phyloP scores from a whole-genome alignment of 2,888 invertebrate genomes.

The Acronicta alni region DNA sequence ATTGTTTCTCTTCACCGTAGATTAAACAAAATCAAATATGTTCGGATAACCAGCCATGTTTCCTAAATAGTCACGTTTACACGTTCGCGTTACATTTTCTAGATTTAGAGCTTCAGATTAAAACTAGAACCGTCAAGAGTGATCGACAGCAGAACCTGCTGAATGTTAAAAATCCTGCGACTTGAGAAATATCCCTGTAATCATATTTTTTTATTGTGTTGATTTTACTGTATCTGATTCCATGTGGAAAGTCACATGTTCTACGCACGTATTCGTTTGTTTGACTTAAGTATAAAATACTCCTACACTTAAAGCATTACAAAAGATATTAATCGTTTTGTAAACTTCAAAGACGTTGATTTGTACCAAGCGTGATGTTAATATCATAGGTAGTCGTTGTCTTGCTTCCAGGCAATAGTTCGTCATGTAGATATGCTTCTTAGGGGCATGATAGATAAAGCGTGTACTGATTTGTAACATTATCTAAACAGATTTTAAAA shows the following conservation, averaged over 20 bases:
- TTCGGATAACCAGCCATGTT: conserved; percentile 13
- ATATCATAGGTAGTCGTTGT: conserved; percentile 40
- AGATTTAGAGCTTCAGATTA: conserved; percentile 32
- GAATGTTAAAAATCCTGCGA: too few species aligned
- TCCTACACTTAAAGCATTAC: neutral
- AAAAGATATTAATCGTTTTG: neutral
- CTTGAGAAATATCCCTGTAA: too few species aligned
- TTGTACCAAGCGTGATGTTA: conserved; percentile 42
- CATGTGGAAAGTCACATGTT: rapidly evolving
- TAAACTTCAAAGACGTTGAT: conserved; percentile 11
- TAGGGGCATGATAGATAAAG: conserved; percentile 30
- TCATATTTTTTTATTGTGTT: too few species aligned
- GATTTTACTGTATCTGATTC: too few species aligned
- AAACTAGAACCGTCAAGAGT: neutral
- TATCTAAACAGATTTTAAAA: neutral
- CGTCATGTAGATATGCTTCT: conserved; percentile 56
- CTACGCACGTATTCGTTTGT: too few species aligned
- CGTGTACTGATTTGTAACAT: conserved; percentile 44
- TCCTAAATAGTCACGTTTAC: conserved; percentile 17
- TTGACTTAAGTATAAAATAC: neutral
- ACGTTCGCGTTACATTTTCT: conserved; percentile 10
- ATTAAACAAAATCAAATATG: conserved; percentile 27
- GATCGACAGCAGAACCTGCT: too few species aligned
- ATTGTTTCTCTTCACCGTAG: conserved; percentile 7
- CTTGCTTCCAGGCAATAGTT: conserved; percentile 41